Conservation (phyloP, 2,888 invertebrate species). For the Dryococelus australis region DNA sequence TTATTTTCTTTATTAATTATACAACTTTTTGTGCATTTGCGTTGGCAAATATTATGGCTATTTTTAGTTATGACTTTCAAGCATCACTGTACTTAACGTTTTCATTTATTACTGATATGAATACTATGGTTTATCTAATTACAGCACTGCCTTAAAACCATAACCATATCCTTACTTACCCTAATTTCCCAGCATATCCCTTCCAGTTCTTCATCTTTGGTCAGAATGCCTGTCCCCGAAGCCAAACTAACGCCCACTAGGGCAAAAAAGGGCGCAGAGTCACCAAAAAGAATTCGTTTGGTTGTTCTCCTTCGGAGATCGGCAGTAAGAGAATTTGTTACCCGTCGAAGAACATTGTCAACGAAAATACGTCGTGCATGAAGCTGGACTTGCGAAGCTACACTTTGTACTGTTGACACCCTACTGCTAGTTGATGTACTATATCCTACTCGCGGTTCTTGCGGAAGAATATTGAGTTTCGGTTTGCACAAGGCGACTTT, state of each 20-base stretch:
- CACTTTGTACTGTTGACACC: slow-evolving; percentile 51
- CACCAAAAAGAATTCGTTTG: slow-evolving; percentile 70
- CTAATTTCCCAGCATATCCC: slow-evolving; percentile 81
- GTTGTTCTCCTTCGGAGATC: slow-evolving; percentile 70
- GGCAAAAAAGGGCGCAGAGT: slow-evolving; percentile 77
- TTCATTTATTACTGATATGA: too few species aligned
- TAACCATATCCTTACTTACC: slow-evolving; percentile 56
- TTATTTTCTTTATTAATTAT: too few species aligned
- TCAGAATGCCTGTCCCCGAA: slow-evolving; percentile 75
- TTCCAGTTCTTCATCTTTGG: slow-evolving; percentile 79
- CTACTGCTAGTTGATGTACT: slow-evolving; percentile 34
- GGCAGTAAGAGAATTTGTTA: slow-evolving; percentile 70
- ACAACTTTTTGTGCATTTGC: too few species aligned
- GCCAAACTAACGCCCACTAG: slow-evolving; percentile 77
- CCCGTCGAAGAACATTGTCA: slow-evolving; percentile 73
- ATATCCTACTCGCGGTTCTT: slow-evolving; percentile 43
- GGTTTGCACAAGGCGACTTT: slow-evolving; percentile 48
- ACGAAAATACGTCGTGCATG: slow-evolving; percentile 73
- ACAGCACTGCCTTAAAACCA: too few species aligned
- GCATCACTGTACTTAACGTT: too few species aligned
- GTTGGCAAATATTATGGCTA: too few species aligned
- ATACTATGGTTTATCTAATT: too few species aligned
- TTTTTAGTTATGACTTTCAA: too few species aligned
- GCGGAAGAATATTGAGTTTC: slow-evolving; percentile 47
- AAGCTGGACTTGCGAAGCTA: slow-evolving; percentile 58